These are phyloP conservation scores for Scolopax rusticola DNA, from an alignment of 2,797 vertebrate genomes.

Conservation along the genomic window DNA sequence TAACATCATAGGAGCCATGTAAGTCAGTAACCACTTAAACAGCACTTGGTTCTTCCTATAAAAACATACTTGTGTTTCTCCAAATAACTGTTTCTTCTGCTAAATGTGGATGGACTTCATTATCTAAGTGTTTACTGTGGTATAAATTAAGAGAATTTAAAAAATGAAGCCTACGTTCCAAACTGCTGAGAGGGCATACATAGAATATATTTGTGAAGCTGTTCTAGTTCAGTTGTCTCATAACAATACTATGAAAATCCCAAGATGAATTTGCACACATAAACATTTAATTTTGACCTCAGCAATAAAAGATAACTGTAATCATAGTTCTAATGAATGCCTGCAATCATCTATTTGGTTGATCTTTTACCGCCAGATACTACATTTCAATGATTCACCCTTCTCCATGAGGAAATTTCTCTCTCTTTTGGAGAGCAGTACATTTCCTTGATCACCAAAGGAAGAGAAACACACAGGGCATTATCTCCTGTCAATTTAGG, in stretches of 20 bases:
- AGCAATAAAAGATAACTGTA: neutral
- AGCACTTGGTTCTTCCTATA: neutral
- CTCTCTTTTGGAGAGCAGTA: neutral
- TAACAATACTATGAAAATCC: neutral
- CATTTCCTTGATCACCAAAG: neutral
- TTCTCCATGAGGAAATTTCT: neutral
- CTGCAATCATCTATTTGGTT: neutral
- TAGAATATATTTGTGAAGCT: neutral
- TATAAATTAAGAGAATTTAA: neutral
- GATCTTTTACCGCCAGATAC: neutral
- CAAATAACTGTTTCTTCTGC: neutral
- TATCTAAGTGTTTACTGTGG: neutral
- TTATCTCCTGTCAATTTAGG: neutral
- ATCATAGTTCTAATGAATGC: neutral
- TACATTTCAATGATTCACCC: neutral
- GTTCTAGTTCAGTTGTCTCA: neutral
- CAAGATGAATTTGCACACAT: neutral
- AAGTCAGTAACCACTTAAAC: conserved; percentile 16
- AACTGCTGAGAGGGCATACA: accelerated
- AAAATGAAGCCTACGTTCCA: conserved; percentile 28
- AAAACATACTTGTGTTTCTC: conserved; percentile 1
- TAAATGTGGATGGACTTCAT: conserved; percentile 19
- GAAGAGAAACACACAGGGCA: neutral
- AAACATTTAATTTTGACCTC: neutral
- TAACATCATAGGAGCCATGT: neutral